phyloP scores from a whole-genome alignment of 2,113 vertebrate genomes.

The Trochalopteron elliotii region DNA sequence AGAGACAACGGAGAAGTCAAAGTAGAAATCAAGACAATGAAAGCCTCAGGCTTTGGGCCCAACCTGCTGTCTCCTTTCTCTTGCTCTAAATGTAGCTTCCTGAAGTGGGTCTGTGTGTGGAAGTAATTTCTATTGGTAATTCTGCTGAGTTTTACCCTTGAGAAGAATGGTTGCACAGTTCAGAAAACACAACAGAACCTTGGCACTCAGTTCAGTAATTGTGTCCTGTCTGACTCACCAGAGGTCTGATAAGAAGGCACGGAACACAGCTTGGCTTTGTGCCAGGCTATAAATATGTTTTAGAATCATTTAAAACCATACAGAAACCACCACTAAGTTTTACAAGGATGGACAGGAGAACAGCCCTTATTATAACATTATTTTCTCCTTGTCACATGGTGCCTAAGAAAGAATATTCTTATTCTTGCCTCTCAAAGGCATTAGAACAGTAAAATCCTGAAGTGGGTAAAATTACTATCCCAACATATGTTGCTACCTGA shows the following conservation, averaged over 20 bases:
- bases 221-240: background rate
- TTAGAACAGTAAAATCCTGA: background rate
- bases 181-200: background rate
- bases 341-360: background rate
- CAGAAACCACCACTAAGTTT: background rate
- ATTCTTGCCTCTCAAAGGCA: background rate
- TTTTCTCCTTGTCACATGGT: background rate
- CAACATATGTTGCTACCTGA: background rate
- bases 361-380: background rate
- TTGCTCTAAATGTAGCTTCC: background rate
- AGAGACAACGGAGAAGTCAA: background rate
- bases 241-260: background rate
- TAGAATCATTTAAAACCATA: background rate
- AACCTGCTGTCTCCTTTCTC: background rate
- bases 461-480: background rate
- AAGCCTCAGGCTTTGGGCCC: background rate
- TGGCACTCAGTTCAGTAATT: background rate
- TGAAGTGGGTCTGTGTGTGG: background rate
- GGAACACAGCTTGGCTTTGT: background rate
- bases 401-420: background rate
- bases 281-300: background rate
- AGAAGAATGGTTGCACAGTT: background rate
- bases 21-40: background rate
- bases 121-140: background rate
- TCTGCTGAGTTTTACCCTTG: conserved; percentile 3